phyloP scores from a whole-genome alignment of 1,140 invertebrate genomes.

The Saccostrea echinata region DNA sequence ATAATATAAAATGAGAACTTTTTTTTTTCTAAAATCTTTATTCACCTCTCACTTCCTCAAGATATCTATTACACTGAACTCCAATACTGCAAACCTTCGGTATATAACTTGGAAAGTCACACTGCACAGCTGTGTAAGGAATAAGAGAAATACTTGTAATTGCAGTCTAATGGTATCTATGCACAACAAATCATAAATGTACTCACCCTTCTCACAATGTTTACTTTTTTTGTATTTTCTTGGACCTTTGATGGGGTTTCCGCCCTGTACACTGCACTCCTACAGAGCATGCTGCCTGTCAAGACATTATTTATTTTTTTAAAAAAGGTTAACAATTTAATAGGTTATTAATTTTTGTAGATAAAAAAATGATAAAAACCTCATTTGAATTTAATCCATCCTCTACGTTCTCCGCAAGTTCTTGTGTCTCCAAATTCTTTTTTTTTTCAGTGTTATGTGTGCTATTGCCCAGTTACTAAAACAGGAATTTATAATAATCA shows the following conservation, averaged over 20 bases:
- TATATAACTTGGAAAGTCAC: background rate
- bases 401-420: background rate
- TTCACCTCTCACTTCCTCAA: background rate
- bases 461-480: no score
- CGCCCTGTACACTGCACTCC: background rate
- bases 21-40: background rate
- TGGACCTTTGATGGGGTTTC: slow-evolving; percentile 30
- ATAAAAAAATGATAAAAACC: background rate
- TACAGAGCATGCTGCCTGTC: background rate
- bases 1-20: background rate
- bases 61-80: slow-evolving; percentile 6
- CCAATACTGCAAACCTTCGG: background rate
- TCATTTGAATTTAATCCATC: background rate
- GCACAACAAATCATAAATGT: background rate
- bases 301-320: background rate
- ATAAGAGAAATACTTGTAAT: background rate
- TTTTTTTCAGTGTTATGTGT: no score
- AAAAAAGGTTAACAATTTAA: background rate
- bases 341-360: background rate
- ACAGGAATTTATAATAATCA: no score
- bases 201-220: background rate
- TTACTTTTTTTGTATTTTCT: slow-evolving; percentile 7
- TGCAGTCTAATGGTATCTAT: background rate
- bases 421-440: background rate
- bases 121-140: slow-evolving; percentile 2